Base-by-base conservation (phyloP, 2,797 vertebrate genomes). In the Parauchenoglanis punctatus region DNA sequence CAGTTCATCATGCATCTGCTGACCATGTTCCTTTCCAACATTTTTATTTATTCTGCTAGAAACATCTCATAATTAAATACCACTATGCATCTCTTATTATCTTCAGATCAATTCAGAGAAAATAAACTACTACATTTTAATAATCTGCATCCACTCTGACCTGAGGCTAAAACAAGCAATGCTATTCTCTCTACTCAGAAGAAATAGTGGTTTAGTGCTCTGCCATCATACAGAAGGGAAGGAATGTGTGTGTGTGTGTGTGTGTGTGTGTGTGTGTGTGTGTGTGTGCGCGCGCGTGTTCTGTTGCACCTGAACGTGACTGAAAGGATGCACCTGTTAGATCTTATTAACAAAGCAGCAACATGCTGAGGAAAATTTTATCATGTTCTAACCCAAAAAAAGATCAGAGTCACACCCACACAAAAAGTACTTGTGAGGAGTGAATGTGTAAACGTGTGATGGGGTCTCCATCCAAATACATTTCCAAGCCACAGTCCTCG, bases 1-100 rank as follows among this genome's bases (percentile, higher is more conserved):
- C 67, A 80, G 81, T 86, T 80, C 28, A 84, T 86, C 81, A 84
- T 20, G 46, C 52, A 70, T 76, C 58, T 8, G 23, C 72, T 89
- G 85, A 88, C 67, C 63, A 44, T 13, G 56, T 63, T 63, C 58
- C 67, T 84, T 54, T 87, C 73, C 65, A 87, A 80, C 25, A 31
- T 73, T 78, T 73, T 87, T 44, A 49, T 67, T 49, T 65, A 82
- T 46, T 65, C 61, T 65, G 28, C 61, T 25, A 11, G 40, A 82
- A 49, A 80, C 56, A 4, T 49, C 13, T 18, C 7, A 4, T 11
- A n/a, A 17, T n/a, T 28, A 46, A 81, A 81, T 2, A 81, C 58
- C 3, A 12, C 31, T 10, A 31, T 75, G 46, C 31, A 44, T 13
- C 44, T 67, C 81, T 49, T 31, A 52, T 52, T 12, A 67, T 67